Conservation (phyloP, 1,140 invertebrate species). For the Macrobrachium nipponense region DNA sequence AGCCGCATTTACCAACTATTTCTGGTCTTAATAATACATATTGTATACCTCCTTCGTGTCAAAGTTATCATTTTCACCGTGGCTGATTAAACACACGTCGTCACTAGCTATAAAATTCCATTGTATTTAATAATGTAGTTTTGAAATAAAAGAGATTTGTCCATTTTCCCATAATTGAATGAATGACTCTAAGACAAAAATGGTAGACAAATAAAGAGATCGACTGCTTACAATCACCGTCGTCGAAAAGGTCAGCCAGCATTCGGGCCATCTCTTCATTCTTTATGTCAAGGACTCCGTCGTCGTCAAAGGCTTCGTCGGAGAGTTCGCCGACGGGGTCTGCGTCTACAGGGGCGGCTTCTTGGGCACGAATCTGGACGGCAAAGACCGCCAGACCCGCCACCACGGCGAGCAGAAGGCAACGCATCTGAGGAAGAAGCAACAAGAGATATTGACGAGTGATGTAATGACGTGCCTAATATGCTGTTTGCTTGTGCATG, state of each 20-base stretch:
- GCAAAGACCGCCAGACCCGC: conserved; percentile 10
- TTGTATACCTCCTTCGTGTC: too few species aligned
- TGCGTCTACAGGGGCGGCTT: neutral
- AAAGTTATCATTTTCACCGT: too few species aligned
- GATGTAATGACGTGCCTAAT: neutral
- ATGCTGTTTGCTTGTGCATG: neutral
- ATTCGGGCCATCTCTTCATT: too few species aligned
- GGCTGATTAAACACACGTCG: too few species aligned
- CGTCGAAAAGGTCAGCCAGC: neutral
- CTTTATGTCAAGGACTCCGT: neutral
- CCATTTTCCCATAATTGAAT: too few species aligned
- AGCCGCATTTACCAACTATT: too few species aligned
- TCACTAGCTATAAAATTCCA: too few species aligned
- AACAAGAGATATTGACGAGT: neutral
- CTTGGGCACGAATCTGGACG: neutral
- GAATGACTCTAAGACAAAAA: too few species aligned
- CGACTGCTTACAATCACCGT: neutral
- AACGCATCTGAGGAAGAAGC: conserved; percentile 26
- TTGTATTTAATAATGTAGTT: too few species aligned
- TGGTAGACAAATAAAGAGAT: neutral
- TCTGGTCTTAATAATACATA: too few species aligned
- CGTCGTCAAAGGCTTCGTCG: too few species aligned
- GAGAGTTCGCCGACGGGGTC: neutral
- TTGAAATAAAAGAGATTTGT: too few species aligned
- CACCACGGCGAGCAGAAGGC: neutral